Base-by-base conservation (phyloP, 1,140 invertebrate genomes). In the Drosophila tsacasi region DNA sequence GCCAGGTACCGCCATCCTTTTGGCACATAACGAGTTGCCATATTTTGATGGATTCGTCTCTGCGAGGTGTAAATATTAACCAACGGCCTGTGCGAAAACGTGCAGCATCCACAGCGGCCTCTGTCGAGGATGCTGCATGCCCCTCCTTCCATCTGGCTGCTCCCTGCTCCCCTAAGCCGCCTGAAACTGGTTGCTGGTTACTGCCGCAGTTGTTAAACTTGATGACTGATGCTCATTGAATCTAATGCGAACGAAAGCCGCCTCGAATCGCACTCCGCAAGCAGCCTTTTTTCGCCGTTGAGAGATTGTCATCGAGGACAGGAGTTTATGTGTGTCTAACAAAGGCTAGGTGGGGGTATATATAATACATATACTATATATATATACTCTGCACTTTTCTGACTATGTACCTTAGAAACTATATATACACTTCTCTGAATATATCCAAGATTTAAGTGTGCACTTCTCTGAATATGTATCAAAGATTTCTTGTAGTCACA, bases 11-110 rank as follows among this genome's bases (percentile, higher is more conserved):
- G 44, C 54, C 49, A 47, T 63, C 63, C 32, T 64, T 60, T 76
- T 79, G 75, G 63, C 75, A 81, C 74, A 87, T 83, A 87, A 83
- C 83, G 69, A 87, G 76, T 81, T 87, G 76, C 77, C 85, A 83
- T 87, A 81, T 87, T 89, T 83, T 89, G 84, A 89, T 89, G 81
- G 73, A 89, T 87, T 86, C 80, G 76, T 82, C 83, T 80, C 71
- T 79, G 52, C 60, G 64, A 86, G 83, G 83, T 86, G 83, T 86
- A 87, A 86, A 86, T 87, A 87, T 87, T 87, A 86, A 87, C 66
- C 83, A 86, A 87, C 81, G 83, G 67, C 79, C 83, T 77, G 79
- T 87, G 79, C 80, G 79, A 83, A 87, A 87, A 73, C 83, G 79
- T 83, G 76, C 78, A 84, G 50, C 39, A 47, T 47, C 59, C 21